Evolutionary conservation across 1,140 invertebrate species (phyloP).

Genomic region (Drosophila santomea): DNA sequence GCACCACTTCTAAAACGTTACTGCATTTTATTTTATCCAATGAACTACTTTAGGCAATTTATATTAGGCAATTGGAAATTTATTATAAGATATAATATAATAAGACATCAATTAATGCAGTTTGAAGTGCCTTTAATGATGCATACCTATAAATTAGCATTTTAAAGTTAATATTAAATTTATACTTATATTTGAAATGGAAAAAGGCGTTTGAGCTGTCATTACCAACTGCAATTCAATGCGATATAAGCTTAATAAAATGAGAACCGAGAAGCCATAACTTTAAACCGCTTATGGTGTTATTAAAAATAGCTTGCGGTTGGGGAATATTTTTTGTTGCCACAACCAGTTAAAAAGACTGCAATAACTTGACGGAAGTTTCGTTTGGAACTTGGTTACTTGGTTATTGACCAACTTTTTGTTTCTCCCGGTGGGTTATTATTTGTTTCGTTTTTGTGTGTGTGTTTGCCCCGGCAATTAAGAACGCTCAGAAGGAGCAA

Average conservation of each 20-base stretch:
- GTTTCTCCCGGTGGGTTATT: constrained; percentile 11
- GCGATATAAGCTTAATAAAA: no score
- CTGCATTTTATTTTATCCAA: no score
- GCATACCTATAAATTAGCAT: no score
- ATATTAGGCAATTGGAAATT: no score
- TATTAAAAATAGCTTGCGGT: background rate
- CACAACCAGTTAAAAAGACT: background rate
- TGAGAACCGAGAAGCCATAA: background rate
- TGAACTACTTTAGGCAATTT: no score
- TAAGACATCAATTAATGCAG: no score
- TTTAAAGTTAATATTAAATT: no score
- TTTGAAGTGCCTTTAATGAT: no score
- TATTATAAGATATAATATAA: no score
- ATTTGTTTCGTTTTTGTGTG: constrained; percentile 25
- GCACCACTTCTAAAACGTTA: no score
- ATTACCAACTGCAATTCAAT: background rate
- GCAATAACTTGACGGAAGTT: constrained; percentile 1
- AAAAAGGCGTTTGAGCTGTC: no score
- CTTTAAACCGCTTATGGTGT: background rate
- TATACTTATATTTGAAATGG: no score
- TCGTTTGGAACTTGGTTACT: constrained; percentile 3
- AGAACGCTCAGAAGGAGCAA: constrained; percentile 50
- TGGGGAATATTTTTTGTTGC: background rate
- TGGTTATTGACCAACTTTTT: constrained; percentile 9
- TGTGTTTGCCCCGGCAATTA: constrained; percentile 61